These are phyloP conservation scores for Lottia gigantea DNA, from an alignment of 2,888 invertebrate genomes.

Conservation along the genomic window DNA sequence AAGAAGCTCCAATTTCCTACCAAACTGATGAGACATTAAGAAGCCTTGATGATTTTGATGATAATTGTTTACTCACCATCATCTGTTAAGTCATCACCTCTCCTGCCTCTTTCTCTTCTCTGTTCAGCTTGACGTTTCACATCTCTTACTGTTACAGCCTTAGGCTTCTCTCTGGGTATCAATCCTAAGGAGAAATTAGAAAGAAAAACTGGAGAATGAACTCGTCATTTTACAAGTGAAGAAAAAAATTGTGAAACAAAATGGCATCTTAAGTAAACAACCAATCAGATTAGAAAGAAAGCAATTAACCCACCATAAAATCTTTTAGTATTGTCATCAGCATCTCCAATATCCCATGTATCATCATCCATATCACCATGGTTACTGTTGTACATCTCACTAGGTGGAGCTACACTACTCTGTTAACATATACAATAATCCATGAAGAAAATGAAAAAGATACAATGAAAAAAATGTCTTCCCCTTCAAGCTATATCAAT, in stretches of 20 bases:
- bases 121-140: conserved; percentile 92
- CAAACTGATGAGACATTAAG: no score
- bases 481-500: no score
- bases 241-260: no score
- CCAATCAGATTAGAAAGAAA: background rate
- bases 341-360: conserved; percentile 70
- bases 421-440: background rate
- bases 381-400: conserved; percentile 19
- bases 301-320: conserved; percentile 69
- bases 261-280: background rate
- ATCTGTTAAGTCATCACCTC: conserved; percentile 30
- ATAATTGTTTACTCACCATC: conserved; percentile 11
- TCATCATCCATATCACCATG: conserved; percentile 19
- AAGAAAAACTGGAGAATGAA: background rate
- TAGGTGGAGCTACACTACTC: conserved; percentile 11
- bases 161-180: conserved; percentile 81
- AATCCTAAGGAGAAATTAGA: conserved; percentile 70
- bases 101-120: conserved; percentile 67
- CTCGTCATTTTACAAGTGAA: background rate
- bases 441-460: no score
- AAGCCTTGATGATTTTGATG: no score
- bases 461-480: no score
- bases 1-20: no score
- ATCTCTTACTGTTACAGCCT: conserved; percentile 92
- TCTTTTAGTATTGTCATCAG: conserved; percentile 72